Evolutionary conservation across 2,797 vertebrate species (phyloP).

Genomic region (Agapornis canus): DNA sequence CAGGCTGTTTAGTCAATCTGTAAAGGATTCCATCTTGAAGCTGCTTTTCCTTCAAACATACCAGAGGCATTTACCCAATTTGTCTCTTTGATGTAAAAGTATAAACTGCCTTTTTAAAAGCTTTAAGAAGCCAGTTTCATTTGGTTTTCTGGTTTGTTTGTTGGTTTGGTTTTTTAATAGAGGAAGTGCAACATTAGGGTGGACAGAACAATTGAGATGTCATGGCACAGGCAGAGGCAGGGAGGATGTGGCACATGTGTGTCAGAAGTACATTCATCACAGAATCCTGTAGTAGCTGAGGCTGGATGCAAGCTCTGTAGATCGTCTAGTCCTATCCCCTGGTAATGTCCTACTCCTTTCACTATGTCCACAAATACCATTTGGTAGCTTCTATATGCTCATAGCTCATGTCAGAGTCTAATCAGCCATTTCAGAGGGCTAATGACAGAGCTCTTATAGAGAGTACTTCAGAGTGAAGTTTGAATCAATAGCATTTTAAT

Average conservation of each 20-base stretch:
- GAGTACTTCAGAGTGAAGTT: not conserved
- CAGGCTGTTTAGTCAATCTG: not conserved
- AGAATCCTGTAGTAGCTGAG: not conserved
- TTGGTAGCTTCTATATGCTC: not conserved
- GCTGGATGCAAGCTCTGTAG: not conserved
- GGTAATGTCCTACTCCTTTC: not conserved
- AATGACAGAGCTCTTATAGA: not conserved
- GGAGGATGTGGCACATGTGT: accelerated
- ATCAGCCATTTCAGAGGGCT: not conserved
- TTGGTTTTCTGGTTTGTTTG: not conserved
- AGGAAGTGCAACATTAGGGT: not conserved
- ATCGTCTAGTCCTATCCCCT: not conserved
- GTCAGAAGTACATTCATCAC: not conserved
- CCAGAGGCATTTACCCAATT: not conserved
- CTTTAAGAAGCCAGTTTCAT: not conserved
- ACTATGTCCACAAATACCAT: not conserved
- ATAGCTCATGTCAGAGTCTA: not conserved
- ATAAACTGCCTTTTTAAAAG: not conserved
- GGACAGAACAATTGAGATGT: not conserved
- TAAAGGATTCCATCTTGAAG: not conserved
- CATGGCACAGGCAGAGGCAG: accelerated
- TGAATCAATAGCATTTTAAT: conserved; percentile 3
- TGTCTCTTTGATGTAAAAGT: not conserved
- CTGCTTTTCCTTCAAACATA: not conserved
- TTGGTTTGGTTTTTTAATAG: not conserved